Percentiles rank a stretch among this genome's conserved stretches.
Evolutionary conservation across 2,797 vertebrate species (phyloP).

Genomic region (Catharus ustulatus): DNA sequence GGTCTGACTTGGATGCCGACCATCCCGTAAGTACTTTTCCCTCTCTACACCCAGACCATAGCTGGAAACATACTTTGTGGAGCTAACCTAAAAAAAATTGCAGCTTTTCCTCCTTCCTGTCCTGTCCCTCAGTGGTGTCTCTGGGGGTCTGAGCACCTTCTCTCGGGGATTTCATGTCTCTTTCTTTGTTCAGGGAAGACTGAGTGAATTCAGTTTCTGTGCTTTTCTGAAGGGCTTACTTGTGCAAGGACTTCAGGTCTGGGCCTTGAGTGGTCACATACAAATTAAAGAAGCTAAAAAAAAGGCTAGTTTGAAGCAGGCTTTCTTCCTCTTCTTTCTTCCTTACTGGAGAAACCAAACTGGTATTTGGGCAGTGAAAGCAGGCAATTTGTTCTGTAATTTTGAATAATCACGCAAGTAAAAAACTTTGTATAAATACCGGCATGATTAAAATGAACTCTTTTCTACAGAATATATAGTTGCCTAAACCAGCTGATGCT

Average conservation of each 20-base stretch:
- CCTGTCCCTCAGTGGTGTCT: accelerated
- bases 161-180: background rate
- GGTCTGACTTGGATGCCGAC: constrained; percentile 93
- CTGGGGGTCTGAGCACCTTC: background rate
- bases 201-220: background rate
- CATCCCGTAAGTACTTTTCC: constrained; percentile 85
- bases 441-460: background rate
- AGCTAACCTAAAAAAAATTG: background rate
- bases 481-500: background rate
- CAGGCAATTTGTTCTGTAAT: background rate
- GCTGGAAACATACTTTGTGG: background rate
- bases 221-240: background rate
- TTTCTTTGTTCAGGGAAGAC: background rate
- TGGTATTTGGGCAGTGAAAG: background rate
- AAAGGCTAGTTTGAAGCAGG: background rate
- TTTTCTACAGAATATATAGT: background rate
- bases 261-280: background rate
- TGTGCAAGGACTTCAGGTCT: background rate
- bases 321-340: background rate
- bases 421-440: background rate
- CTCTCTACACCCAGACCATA: background rate
- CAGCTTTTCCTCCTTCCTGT: background rate
- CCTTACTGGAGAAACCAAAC: background rate
- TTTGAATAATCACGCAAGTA: background rate
- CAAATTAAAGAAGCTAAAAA: background rate